Evolutionary conservation across 2,888 invertebrate species (phyloP).

Genomic region (Tipula helvola): DNA sequence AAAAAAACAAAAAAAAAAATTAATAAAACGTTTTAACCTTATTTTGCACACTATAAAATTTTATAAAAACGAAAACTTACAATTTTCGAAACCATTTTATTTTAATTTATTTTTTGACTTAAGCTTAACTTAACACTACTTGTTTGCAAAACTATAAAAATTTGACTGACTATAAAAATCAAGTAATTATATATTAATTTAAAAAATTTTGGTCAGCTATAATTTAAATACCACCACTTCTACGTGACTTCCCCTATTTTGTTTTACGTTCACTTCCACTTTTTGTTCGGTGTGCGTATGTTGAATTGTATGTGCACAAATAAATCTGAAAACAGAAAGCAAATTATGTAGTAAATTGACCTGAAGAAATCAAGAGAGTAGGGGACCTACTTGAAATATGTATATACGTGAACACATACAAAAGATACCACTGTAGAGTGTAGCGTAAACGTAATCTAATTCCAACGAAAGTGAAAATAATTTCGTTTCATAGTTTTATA

Average conservation of each 20-base stretch:
- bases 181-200: background rate
- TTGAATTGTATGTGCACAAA: background rate
- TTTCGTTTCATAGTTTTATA: background rate
- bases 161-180: background rate
- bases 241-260: background rate
- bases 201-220: background rate
- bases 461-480: background rate
- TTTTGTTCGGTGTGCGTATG: background rate
- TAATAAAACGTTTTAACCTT: background rate
- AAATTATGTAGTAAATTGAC: background rate
- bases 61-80: background rate
- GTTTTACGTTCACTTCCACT: background rate
- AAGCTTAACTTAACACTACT: background rate
- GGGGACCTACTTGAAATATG: background rate
- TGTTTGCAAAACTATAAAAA: background rate
- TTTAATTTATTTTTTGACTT: background rate
- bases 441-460: no score
- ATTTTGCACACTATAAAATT: background rate
- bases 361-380: background rate
- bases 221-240: background rate
- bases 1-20: background rate
- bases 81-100: conserved; percentile 5
- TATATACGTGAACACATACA: no score
- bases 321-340: background rate
- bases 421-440: background rate